Percentiles rank a stretch among this genome's conserved stretches.
phyloP scores from a whole-genome alignment of 2,888 invertebrate species.

The Drosophila cognata region DNA sequence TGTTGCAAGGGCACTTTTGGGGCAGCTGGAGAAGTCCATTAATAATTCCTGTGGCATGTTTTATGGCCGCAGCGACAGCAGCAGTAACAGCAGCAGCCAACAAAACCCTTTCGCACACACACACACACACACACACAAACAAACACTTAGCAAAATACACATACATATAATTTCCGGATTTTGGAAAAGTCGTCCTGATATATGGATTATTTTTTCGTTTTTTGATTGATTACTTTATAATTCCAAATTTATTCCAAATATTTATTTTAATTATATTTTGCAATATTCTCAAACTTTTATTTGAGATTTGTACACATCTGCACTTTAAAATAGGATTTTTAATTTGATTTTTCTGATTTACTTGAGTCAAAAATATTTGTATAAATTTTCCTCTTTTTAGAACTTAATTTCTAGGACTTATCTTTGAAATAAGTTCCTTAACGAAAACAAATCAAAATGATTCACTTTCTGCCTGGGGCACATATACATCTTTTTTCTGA shows the following conservation, averaged over 20 bases:
- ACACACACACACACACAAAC: background rate
- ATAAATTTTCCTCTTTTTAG: background rate
- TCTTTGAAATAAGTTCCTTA: background rate
- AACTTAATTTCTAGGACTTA: background rate
- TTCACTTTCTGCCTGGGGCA: background rate
- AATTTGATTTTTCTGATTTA: background rate
- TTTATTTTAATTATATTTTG: background rate
- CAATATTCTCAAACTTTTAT: background rate
- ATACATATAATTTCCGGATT: background rate
- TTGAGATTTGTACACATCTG: background rate
- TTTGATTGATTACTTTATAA: background rate
- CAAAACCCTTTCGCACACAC: constrained; percentile 50
- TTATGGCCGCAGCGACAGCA: constrained; percentile 56
- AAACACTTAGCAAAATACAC: background rate
- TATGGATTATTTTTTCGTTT: background rate
- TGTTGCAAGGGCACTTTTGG: constrained; percentile 14
- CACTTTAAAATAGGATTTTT: background rate
- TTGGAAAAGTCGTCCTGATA: background rate
- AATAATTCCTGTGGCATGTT: constrained; percentile 80
- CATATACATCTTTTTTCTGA: background rate
- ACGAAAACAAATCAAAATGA: background rate
- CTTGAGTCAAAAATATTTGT: background rate
- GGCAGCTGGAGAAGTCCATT: constrained; percentile 67
- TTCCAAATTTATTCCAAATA: background rate
- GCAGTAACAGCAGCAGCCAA: constrained; percentile 27